Conservation (phyloP, 2,113 vertebrate genomes). For the Vidua macroura region DNA sequence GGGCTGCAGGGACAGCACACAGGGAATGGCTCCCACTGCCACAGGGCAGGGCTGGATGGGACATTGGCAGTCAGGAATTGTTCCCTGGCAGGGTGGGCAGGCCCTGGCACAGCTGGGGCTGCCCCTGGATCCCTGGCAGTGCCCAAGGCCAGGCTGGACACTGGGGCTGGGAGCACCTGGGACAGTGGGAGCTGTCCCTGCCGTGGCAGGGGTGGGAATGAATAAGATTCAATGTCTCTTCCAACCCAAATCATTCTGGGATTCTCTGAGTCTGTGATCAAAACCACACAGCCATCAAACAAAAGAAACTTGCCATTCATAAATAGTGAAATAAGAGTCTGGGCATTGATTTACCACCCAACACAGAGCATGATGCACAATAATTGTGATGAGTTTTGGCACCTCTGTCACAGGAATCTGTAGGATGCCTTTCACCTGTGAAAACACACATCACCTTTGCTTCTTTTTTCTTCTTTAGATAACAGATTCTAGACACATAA, state of each 20-base stretch:
- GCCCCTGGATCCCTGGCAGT: background rate
- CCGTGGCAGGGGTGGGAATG: accelerated
- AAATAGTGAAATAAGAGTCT: background rate
- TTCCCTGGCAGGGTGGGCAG: background rate
- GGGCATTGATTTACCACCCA: accelerated
- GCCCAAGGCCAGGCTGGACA: background rate
- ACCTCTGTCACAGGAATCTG: background rate
- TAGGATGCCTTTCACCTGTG: background rate
- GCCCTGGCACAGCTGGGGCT: background rate
- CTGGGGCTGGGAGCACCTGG: background rate
- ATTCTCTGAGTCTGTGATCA: background rate
- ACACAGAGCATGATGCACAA: background rate
- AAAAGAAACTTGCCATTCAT: background rate
- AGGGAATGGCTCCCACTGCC: background rate
- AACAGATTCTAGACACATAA: background rate
- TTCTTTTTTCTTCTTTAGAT: background rate
- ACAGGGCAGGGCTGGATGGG: background rate
- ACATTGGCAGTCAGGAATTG: background rate
- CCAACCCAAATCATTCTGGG: background rate
- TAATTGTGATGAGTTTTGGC: background rate
- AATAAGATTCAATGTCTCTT: background rate
- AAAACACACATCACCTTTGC: accelerated
- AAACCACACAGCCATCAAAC: accelerated
- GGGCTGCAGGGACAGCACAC: background rate
- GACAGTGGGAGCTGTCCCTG: background rate